Evolutionary conservation across 2,797 vertebrate genomes (phyloP).

Genomic region (Meda fulgida): DNA sequence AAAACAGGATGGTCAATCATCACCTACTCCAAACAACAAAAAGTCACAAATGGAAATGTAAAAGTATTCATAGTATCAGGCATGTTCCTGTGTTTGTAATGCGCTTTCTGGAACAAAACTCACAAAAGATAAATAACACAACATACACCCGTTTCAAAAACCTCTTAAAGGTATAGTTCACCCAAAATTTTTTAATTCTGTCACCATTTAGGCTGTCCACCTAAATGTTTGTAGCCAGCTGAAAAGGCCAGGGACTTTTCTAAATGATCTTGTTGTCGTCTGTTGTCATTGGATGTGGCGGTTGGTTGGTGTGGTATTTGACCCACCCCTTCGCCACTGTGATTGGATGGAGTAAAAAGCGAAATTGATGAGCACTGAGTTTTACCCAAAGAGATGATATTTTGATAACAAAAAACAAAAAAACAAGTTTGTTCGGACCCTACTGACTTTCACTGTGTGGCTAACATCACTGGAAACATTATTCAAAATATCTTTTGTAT

Average conservation of each 20-base stretch:
- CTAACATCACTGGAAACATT: neutral
- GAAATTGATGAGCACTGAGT: neutral
- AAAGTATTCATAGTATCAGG: neutral
- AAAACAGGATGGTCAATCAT: constrained; percentile 8
- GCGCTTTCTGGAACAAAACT: neutral
- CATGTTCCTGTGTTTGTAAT: neutral
- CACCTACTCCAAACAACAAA: neutral
- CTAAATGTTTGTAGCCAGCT: neutral
- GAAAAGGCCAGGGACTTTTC: neutral
- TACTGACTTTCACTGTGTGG: too few species aligned
- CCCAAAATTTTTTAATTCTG: neutral
- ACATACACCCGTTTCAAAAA: neutral
- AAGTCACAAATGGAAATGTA: neutral
- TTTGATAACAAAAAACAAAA: rapidly evolving
- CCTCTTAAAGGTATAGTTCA: neutral
- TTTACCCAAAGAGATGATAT: too few species aligned
- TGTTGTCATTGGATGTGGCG: neutral
- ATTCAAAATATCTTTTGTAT: neutral
- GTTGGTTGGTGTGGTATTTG: neutral
- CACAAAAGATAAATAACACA: neutral
- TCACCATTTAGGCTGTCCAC: neutral
- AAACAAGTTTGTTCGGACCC: neutral
- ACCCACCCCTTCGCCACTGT: neutral
- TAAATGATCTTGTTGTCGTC: neutral
- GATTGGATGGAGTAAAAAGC: neutral